Evolutionary conservation across 2,113 vertebrate species (phyloP).

Genomic region (Ammodytes dubius): DNA sequence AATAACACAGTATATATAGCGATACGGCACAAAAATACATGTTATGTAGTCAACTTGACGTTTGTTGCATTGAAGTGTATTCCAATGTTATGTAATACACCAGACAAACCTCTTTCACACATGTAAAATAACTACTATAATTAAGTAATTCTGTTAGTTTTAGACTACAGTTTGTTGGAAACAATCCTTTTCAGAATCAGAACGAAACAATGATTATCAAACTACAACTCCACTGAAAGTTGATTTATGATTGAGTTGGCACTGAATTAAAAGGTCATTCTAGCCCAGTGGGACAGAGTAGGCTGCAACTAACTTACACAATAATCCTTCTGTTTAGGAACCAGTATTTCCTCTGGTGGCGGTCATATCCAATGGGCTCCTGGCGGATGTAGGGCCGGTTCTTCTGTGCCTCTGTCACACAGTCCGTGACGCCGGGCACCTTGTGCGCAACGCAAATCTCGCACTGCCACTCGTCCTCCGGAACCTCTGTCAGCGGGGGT

Average conservation of each 20-base stretch:
- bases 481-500: conserved; percentile 94
- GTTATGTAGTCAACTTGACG: not conserved
- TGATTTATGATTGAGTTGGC: not conserved
- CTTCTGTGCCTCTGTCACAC: conserved; percentile 95
- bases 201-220: not conserved
- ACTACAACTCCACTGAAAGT: not conserved
- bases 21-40: not conserved
- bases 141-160: not conserved
- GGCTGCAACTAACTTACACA: conserved; percentile 88
- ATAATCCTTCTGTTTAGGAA: conserved; percentile 97
- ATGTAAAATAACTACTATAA: not conserved
- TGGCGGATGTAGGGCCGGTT: conserved; percentile 95
- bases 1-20: not conserved
- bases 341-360: conserved; percentile 97
- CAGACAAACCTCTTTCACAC: not conserved
- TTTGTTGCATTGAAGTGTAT: not conserved
- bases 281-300: not conserved
- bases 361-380: conserved; percentile 96
- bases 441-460: conserved; percentile 97
- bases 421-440: conserved; percentile 97
- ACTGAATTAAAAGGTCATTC: not conserved
- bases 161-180: not conserved
- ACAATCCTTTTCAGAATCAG: too few relatives aligned
- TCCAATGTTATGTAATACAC: not conserved
- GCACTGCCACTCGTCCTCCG: conserved; percentile 99